Conservation (phyloP, 2,797 vertebrate species). For the Arnoldichthys spilopterus region DNA sequence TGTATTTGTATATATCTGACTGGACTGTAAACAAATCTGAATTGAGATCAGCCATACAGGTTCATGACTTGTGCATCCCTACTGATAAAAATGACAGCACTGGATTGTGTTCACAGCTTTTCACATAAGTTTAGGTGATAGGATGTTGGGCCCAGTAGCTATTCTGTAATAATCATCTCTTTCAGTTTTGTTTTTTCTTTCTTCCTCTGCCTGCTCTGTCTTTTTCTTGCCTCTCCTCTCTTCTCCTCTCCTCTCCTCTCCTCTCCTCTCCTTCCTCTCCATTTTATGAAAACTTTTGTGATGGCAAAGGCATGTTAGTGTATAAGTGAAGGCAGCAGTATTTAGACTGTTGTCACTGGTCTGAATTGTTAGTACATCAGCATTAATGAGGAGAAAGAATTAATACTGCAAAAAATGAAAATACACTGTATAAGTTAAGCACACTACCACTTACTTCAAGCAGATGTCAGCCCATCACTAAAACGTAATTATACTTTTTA, state of each 20-base stretch:
- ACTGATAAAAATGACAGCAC: constrained; percentile 6
- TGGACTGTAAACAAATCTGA: too few species aligned
- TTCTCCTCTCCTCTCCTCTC: not conserved
- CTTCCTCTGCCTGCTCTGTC: not conserved
- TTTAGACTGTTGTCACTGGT: constrained; percentile 2
- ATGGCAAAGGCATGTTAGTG: not conserved
- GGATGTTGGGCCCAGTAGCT: not conserved
- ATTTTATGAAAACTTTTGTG: not conserved
- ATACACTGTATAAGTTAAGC: not conserved
- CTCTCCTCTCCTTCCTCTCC: not conserved
- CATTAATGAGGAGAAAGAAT: constrained; percentile 14
- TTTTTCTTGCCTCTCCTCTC: too few species aligned
- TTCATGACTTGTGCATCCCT: too few species aligned
- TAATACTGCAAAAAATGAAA: not conserved
- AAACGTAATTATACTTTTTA: not conserved
- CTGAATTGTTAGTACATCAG: constrained; percentile 7
- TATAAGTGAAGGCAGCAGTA: constrained; percentile 7
- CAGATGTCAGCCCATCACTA: not conserved
- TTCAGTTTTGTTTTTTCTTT: not conserved
- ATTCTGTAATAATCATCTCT: constrained; percentile 19
- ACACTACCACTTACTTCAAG: not conserved
- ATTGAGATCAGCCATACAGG: too few species aligned
- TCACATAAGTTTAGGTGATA: not conserved
- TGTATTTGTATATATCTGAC: not conserved
- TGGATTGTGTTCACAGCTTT: not conserved